Evolutionary conservation across 2,888 invertebrate genomes (phyloP).

Genomic region (Thereva nobilitata): DNA sequence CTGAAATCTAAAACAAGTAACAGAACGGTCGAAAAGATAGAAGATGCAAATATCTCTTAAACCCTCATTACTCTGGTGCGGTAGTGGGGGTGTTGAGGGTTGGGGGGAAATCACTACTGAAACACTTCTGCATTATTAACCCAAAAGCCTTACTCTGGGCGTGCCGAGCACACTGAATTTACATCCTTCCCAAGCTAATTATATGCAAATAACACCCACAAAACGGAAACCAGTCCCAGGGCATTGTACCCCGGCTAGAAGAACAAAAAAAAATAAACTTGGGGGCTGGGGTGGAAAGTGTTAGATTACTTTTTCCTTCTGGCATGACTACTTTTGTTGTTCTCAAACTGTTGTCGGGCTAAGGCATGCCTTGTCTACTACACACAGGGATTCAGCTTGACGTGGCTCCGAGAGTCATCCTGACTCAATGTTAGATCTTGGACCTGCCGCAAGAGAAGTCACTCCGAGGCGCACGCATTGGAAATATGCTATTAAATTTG

Average conservation of each 20-base stretch:
- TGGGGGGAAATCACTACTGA: slow-evolving; percentile 15
- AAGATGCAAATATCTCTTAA: slow-evolving; percentile 23
- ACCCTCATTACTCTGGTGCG: slow-evolving; percentile 25
- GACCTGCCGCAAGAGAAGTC: too few species aligned
- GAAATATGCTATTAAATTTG: too few species aligned
- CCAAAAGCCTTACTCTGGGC: slow-evolving; percentile 24
- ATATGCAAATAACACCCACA: slow-evolving; percentile 37
- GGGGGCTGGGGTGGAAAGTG: slow-evolving; percentile 18
- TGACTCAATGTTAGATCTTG: too few species aligned
- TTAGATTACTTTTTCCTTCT: slow-evolving; percentile 33
- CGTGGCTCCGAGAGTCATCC: not conserved
- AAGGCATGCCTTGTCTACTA: not conserved
- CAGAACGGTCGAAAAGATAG: not conserved
- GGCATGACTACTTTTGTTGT: not conserved
- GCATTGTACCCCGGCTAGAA: slow-evolving; percentile 19
- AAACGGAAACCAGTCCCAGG: slow-evolving; percentile 27
- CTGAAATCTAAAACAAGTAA: too few species aligned
- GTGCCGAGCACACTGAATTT: slow-evolving; percentile 29
- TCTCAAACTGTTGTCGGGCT: not conserved
- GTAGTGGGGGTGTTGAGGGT: not conserved
- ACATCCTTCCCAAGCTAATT: slow-evolving; percentile 37
- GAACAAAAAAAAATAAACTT: slow-evolving; percentile 18
- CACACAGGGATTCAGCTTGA: slow-evolving; percentile 1
- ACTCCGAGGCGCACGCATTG: too few species aligned
- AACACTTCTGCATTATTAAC: slow-evolving; percentile 32